Conservation (phyloP, 2,113 vertebrate species). For the Spea bombifrons region DNA sequence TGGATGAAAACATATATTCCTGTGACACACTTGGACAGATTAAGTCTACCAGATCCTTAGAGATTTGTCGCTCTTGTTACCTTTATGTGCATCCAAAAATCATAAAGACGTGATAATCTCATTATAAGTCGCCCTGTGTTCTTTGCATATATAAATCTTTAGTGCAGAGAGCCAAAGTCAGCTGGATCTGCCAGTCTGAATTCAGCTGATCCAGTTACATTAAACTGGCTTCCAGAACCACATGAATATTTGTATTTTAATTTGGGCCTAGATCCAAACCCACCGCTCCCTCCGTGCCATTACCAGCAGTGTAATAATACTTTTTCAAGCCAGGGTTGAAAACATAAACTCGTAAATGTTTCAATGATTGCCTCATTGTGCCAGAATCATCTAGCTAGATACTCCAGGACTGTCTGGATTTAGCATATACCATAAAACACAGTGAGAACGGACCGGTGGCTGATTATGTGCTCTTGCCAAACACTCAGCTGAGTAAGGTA, state of each 20-base stretch:
- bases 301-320: background rate
- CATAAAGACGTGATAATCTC: slow-evolving; percentile 17
- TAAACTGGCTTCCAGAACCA: slow-evolving; percentile 6
- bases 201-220: slow-evolving; percentile 7
- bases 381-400: background rate
- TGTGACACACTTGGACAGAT: background rate
- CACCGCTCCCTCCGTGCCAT: background rate
- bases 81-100: slow-evolving; percentile 24
- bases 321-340: background rate
- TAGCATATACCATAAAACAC: background rate
- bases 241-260: slow-evolving; percentile 9
- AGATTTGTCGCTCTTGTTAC: slow-evolving; percentile 1
- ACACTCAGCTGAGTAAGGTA: background rate
- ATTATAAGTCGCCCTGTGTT: slow-evolving; percentile 9
- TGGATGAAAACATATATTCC: background rate
- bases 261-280: background rate
- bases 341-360: slow-evolving; percentile 2
- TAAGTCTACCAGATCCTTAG: slow-evolving; percentile 4
- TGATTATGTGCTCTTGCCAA: background rate
- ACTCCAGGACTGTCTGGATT: slow-evolving; percentile 1
- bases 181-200: background rate
- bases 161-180: background rate
- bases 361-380: background rate
- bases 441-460: background rate
- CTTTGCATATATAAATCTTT: background rate